Base-by-base conservation (phyloP, 2,797 vertebrate species). In the Sebastes taczanowskii region DNA sequence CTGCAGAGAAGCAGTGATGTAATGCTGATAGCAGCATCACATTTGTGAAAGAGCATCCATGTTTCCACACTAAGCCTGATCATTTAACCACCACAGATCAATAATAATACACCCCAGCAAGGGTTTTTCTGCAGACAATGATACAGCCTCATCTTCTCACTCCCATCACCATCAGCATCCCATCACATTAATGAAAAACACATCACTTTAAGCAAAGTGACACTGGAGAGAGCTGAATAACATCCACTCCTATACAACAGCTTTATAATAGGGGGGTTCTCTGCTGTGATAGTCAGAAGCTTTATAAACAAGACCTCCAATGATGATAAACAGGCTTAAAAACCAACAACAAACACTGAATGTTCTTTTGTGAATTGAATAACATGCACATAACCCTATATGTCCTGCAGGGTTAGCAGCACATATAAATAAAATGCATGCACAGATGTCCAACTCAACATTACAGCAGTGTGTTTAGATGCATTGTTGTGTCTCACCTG, bases 1-100 rank as follows among this genome's bases (percentile, higher is more conserved):
- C 87, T 94, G 90, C 92, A 90, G 88, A 87, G 85, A 74, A 83
- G 88, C 90, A 90, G 90, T 94, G 93, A 94, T 91, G 90, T 94
- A 92, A 94, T 94, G 90, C 91, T 88, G 91, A 94, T 89, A 91
- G 80, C 89, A 81, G 91, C 91, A 91, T 89, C 90, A 88, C 81
- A 77, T 84, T 91, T 88, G 88, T 84, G 88, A 88, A 84, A 84
- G 86, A 89, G 90, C 92, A 79, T 91, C 93, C 93, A 88, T 94
- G 94, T 94, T 93, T 92, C 86, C 86, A 93, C 93, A 88, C 86
- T 73, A 55, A 78, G 65, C 84, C 87, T 60, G 91, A 93, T 94
- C 88, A 38, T 86, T 90, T 91, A 64, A 23, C 88, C 90, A 78
- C 88, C 89, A 73, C 93, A 93, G 86, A 94, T 94, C 93, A 23